These are phyloP conservation scores for Gortyna flavago DNA, from an alignment of 2,888 invertebrate species.

Conservation along the genomic window DNA sequence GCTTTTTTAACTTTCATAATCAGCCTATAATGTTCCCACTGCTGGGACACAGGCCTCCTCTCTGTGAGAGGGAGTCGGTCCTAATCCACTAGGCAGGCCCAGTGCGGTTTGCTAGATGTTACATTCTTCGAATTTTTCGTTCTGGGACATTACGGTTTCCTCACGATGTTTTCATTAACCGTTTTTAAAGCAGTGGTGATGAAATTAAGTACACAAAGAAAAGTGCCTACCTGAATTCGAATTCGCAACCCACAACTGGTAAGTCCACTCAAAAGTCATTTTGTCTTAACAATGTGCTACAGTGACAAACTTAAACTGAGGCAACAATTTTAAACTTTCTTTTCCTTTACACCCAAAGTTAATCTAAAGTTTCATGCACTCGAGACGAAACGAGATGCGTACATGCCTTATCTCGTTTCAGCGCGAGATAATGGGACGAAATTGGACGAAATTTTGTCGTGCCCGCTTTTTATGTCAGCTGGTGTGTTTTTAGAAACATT, in stretches of 20 bases:
- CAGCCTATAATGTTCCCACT: neutral
- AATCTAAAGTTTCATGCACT: neutral
- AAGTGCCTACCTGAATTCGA: neutral
- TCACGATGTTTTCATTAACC: neutral
- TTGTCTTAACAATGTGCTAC: neutral
- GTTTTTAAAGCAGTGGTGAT: neutral
- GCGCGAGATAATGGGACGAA: slow-evolving; percentile 11
- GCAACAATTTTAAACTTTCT: slow-evolving; percentile 2
- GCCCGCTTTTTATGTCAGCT: neutral
- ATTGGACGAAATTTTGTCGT: slow-evolving; percentile 16
- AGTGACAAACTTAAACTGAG: neutral
- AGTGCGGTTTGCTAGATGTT: neutral
- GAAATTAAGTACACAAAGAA: too few relatives aligned
- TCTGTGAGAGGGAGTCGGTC: neutral
- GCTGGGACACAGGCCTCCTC: too few relatives aligned
- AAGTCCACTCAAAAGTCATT: neutral
- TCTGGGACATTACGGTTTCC: neutral
- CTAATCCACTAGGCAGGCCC: neutral
- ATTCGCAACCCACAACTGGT: neutral
- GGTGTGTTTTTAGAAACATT: slow-evolving; percentile 5
- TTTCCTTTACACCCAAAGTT: slow-evolving; percentile 8
- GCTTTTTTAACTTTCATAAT: too few relatives aligned
- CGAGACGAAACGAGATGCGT: neutral
- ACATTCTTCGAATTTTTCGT: neutral
- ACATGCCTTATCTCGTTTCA: slow-evolving; percentile 40